These are phyloP conservation scores for Megalops cyprinoides DNA, from an alignment of 2,797 vertebrate species.

Conservation along the genomic window DNA sequence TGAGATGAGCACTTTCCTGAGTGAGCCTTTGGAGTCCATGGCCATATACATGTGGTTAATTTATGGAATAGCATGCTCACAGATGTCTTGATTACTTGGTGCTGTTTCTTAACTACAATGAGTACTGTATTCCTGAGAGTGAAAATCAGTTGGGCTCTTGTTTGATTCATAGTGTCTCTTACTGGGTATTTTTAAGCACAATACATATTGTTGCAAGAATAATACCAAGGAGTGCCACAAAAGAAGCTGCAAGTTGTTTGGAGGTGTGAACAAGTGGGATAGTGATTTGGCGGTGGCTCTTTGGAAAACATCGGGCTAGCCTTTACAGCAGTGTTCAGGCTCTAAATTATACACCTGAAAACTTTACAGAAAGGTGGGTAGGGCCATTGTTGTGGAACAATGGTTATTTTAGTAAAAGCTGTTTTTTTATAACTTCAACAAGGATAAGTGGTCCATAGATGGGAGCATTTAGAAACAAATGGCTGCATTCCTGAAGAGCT, in stretches of 20 bases:
- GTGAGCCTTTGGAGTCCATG: no score
- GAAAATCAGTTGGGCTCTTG: conserved; percentile 7
- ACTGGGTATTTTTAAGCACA: neutral
- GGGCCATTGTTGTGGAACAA: neutral
- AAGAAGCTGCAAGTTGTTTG: no score
- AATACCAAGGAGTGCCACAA: neutral
- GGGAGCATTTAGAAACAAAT: neutral
- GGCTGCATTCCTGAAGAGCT: neutral
- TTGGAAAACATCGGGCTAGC: neutral
- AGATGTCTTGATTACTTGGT: neutral
- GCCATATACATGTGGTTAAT: neutral
- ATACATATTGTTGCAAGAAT: neutral
- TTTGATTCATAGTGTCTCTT: neutral
- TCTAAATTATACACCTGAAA: neutral
- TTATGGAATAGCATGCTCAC: neutral
- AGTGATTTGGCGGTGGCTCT: neutral
- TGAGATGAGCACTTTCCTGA: no score
- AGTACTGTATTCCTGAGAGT: conserved; percentile 1
- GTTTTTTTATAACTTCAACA: neutral
- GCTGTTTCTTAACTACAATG: conserved; percentile 4
- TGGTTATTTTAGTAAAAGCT: no score
- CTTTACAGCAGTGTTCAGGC: neutral
- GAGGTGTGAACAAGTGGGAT: neutral
- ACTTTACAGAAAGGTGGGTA: neutral
- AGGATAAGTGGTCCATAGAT: neutral